Conservation (phyloP, 2,888 invertebrate species). For the Andrena minutula region DNA sequence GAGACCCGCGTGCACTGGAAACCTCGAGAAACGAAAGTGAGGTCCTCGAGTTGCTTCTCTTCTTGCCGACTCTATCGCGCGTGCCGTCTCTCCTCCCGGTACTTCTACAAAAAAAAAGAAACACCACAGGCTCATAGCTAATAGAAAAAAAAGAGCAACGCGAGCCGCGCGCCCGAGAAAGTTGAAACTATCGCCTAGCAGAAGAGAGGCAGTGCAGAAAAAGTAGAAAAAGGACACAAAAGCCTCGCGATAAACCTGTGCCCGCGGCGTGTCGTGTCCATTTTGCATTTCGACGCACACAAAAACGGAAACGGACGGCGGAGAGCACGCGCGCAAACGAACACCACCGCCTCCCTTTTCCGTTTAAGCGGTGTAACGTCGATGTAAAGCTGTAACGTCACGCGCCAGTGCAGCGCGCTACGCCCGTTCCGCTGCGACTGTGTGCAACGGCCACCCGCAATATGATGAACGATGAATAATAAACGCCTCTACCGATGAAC, state of each 20-base stretch:
- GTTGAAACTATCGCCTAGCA: slow-evolving; percentile 68
- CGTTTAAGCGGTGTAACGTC: slow-evolving; percentile 59
- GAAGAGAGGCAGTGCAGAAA: slow-evolving; percentile 27
- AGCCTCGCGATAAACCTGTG: slow-evolving; percentile 65
- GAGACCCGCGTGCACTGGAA: neutral
- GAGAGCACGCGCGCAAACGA: slow-evolving; percentile 13
- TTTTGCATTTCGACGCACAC: slow-evolving; percentile 68
- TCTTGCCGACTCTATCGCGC: neutral
- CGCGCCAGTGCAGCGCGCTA: slow-evolving; percentile 47
- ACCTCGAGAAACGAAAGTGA: neutral
- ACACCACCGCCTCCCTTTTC: slow-evolving; percentile 41
- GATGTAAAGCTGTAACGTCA: slow-evolving; percentile 69
- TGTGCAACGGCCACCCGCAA: slow-evolving; percentile 70
- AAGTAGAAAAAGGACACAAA: slow-evolving; percentile 50
- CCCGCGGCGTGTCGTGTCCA: slow-evolving; percentile 66
- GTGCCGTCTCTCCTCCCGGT: slow-evolving; percentile 4
- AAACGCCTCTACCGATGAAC: slow-evolving; percentile 79
- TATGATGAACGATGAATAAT: slow-evolving; percentile 81
- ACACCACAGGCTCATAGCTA: neutral
- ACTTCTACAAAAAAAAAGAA: slow-evolving; percentile 5
- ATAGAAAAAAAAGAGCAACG: neutral
- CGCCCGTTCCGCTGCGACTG: slow-evolving; percentile 58
- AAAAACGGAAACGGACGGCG: slow-evolving; percentile 54
- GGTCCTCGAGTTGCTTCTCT: neutral
- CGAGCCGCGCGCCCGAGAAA: slow-evolving; percentile 32